Base-by-base conservation (phyloP, 2,113 vertebrate genomes). In the Antennarius striatus region DNA sequence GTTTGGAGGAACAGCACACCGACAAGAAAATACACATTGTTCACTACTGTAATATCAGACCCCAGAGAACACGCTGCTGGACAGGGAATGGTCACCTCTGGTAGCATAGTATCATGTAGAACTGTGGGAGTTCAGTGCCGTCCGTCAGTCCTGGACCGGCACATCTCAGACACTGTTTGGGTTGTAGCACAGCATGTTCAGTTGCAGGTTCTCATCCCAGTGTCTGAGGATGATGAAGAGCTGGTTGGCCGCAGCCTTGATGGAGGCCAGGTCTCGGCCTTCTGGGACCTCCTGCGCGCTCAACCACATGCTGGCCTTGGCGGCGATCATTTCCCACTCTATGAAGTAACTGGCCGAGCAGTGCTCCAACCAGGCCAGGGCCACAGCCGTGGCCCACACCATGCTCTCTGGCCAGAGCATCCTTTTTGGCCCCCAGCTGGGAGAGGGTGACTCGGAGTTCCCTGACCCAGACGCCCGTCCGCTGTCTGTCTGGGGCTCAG, bases 141-240 rank as follows among this genome's bases (percentile, higher is more conserved):
- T 55, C 15, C 59, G 51, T 4, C 6, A 54, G 45, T 22, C 52
- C 29, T 50, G 40, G 15, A 32, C 50, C 5, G 1, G 49, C 15
- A 43, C 39, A 55, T 10, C 69, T 89, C 77, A 99, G 75, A 98
- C 90, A 0, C 93, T 94, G 86, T 93, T 94, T 0, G 97, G 98
- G 89, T 98, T 95, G 85, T 99, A 99, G 81, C 98, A 99, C 13
- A 99, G 93, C 94, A 98, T 91, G 71, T 96, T 96, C 79, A 99
- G 94, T 75, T 98, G 95, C 71, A 99, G 93, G 83, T 95, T 99
- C 48, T 99, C 96, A 17, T 99, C 94, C 98, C 98, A 99, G 91
- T 99, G 98, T 53, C 96, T 89, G 73, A 99, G 95, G 64, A 99
- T 94, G 79, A 99, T 95, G 4, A 99, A 99, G 14, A 99, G 95